Evolutionary conservation across 2,888 invertebrate species (phyloP).

Genomic region (Malthinus flaveolus): DNA sequence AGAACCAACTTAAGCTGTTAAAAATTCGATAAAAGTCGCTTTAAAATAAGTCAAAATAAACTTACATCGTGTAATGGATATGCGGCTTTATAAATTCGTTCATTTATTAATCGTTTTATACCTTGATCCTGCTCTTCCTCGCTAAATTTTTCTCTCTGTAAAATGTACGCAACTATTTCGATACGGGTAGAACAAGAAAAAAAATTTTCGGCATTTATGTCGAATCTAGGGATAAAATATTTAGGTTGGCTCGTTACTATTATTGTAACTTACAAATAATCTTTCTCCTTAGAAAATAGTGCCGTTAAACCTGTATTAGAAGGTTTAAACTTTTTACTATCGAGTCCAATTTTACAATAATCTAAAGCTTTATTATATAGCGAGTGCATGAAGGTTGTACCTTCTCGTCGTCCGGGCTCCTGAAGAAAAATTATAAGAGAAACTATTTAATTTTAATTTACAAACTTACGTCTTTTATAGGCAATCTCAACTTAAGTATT

Average conservation of each 20-base stretch:
- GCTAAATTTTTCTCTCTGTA: slow-evolving; percentile 70
- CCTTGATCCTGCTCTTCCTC: slow-evolving; percentile 64
- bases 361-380: slow-evolving; percentile 54
- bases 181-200: slow-evolving; percentile 69
- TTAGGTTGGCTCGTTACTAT: not conserved
- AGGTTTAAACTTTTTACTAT: slow-evolving; percentile 64
- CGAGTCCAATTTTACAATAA: slow-evolving; percentile 60
- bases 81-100: slow-evolving; percentile 69
- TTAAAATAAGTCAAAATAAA: not conserved
- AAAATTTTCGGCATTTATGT: slow-evolving; percentile 66
- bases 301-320: slow-evolving; percentile 66
- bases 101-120: slow-evolving; percentile 67
- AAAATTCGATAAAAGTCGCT: too few relatives aligned
- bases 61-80: slow-evolving; percentile 79
- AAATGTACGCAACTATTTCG: slow-evolving; percentile 73
- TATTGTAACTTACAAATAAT: slow-evolving; percentile 28
- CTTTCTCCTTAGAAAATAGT: slow-evolving; percentile 71
- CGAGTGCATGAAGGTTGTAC: slow-evolving; percentile 36
- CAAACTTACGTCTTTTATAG: slow-evolving; percentile 68
- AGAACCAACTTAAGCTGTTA: too few relatives aligned
- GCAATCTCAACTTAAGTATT: slow-evolving; percentile 75
- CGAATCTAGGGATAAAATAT: slow-evolving; percentile 58
- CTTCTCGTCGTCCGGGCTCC: slow-evolving; percentile 35
- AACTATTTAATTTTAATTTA: too few relatives aligned
- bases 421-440: slow-evolving; percentile 18